These are phyloP conservation scores for Idaea straminata DNA, from an alignment of 2,888 invertebrate species.

Conservation along the genomic window DNA sequence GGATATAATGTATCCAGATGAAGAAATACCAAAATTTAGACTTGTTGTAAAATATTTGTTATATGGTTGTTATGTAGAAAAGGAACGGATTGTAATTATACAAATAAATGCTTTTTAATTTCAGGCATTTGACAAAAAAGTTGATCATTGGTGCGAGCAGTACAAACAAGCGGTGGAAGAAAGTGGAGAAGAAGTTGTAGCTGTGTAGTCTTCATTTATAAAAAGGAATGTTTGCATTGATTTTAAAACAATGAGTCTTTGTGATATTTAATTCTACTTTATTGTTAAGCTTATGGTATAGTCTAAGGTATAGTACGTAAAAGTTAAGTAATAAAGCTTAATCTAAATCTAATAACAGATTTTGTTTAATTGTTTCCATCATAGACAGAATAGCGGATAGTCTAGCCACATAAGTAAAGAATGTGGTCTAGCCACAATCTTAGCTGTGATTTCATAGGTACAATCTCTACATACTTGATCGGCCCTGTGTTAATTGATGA, in stretches of 20 bases:
- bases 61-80: background rate
- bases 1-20: too few relatives aligned
- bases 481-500: background rate
- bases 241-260: background rate
- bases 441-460: too few relatives aligned
- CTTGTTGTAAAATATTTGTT: too few relatives aligned
- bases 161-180: slow-evolving; percentile 51
- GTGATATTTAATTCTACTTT: background rate
- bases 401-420: too few relatives aligned
- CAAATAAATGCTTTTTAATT: slow-evolving; percentile 21
- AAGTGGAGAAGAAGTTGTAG: slow-evolving; percentile 6
- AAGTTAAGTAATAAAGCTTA: background rate
- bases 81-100: background rate
- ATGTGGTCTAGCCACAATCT: too few relatives aligned
- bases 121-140: slow-evolving; percentile 61
- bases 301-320: too few relatives aligned
- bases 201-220: slow-evolving; percentile 2
- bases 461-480: too few relatives aligned
- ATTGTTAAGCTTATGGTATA: too few relatives aligned
- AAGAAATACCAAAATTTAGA: too few relatives aligned
- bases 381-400: too few relatives aligned
- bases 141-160: slow-evolving; percentile 62
- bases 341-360: too few relatives aligned
- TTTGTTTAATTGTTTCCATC: too few relatives aligned
- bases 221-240: background rate